phyloP scores from a whole-genome alignment of 35 echinoderm and acorn worm species.

The Strongylocentrotus purpuratus region DNA sequence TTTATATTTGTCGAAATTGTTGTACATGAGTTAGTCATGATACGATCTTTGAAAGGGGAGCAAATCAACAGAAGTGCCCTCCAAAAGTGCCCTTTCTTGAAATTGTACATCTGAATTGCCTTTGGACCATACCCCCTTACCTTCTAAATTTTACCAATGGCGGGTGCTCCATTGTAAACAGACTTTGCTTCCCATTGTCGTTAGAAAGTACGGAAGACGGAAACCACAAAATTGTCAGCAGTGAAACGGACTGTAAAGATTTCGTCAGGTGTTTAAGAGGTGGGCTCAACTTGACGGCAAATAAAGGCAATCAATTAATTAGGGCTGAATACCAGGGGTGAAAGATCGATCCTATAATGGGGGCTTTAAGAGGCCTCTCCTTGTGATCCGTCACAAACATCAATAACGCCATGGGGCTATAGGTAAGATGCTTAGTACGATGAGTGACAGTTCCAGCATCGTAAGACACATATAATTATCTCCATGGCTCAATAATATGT shows the following conservation, averaged over 20 bases:
- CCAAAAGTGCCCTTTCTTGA: too few relatives aligned
- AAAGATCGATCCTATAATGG: neutral
- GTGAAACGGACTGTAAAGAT: neutral
- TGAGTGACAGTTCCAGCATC: neutral
- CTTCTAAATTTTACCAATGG: too few relatives aligned
- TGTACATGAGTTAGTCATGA: too few relatives aligned
- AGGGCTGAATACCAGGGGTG: neutral
- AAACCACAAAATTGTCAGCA: neutral
- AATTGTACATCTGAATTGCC: too few relatives aligned
- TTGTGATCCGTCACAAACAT: neutral
- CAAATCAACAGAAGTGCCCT: too few relatives aligned
- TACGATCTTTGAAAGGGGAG: too few relatives aligned
- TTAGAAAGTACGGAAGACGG: neutral
- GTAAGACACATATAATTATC: neutral
- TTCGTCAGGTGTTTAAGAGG: neutral
- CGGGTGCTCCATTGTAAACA: too few relatives aligned
- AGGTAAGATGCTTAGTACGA: neutral
- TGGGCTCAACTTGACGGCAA: neutral
- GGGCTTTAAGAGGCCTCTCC: neutral
- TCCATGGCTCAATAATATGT: neutral
- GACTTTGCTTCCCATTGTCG: too few relatives aligned
- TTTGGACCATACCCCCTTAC: too few relatives aligned
- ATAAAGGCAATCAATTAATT: slow-evolving; percentile 6
- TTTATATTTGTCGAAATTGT: too few relatives aligned
- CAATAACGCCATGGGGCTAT: neutral